Evolutionary conservation across 2,888 invertebrate genomes (phyloP), one percentile per base, ranked within the genome.

Genomic region (Oegoconia quadripuncta): DNA sequence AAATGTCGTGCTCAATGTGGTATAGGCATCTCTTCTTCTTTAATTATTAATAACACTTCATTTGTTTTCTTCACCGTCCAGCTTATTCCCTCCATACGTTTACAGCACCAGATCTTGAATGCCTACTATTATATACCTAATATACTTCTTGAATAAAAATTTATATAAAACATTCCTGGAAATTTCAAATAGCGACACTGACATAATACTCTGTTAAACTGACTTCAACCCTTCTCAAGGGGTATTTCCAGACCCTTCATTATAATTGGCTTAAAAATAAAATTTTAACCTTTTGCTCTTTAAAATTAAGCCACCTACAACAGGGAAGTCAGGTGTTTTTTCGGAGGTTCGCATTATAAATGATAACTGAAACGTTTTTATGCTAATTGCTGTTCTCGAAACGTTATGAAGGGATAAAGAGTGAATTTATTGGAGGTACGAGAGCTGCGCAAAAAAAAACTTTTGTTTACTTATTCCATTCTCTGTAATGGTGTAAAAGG

Each of bases 391-490:
- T 50, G 46, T 53, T 56, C 47, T 45, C 50, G 39, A 50, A 55
- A 50, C 45, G 59, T 53, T 58, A 54, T 55, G 48, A 59, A 55
- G 55, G 60, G 54, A 60, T 57, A 53, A 59, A 57, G 55, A 57
- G 44, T 46, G 48, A 59, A 59, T 59, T 61, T 57, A 59, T 55
- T 44, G 48, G 34, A 30, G 43, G 39, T 44, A 55, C 45, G 43
- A 34, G 41, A 48, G 41, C 34, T 34, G 16, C 42, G 46, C 44
- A 44, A 44, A 45, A 42, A 41, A 51, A 50, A 50, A 46, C 38
- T 40, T 50, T 42, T 48, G 46, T 54, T 52, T 49, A 45, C 39
- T 12, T 27, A 27, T 12, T 14, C 16, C 29, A 27, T 26, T 37
- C 15, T 34, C 33, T 27, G 36, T 38, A 46, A 50, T 45, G 45